Base-by-base conservation (phyloP, 30 jellyfish, hydroid and myxozoan genomes). In the Pelagia noctiluca region DNA sequence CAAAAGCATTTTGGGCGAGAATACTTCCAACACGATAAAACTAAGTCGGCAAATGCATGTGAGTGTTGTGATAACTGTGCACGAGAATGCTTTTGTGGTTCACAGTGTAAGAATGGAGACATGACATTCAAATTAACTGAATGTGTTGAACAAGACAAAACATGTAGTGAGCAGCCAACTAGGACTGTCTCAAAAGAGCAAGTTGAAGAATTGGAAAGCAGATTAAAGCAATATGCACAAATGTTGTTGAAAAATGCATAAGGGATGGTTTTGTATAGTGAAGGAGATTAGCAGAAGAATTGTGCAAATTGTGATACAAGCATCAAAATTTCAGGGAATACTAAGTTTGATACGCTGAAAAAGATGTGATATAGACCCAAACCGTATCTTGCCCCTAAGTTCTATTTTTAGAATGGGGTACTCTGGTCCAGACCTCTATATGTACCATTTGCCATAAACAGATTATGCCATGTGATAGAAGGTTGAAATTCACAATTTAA, bases 31-130 rank as follows among this genome's bases (percentile, higher is more conserved):
- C 35, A 63, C 19, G 75, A 63, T 22, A 63, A 63, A 63, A 34
- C 75, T 63, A 24, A 63, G 49, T 63, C 75, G 23, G 31, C 75
- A 63, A 63, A 63, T 23, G 23, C 75, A 63, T 63, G 75, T 63
- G 37, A 26, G 28, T 63, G 75, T 18, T 63, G 75, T 63, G 36
- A 63, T 63, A 63, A 63, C 75, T 63, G 75, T 63, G 75, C 75
- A 23, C 49, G 31, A 38, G 75, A 21, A 63, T 63, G 75, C 49
- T 63, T 34, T 1, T 63, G 75, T 63, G 75, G 75, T 19, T 63
- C 49, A 63, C 75, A 63, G 35, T 63, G 75, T 63, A 42, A 42
- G 57, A 42, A 42, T 5, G 57, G 57, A 42, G 57, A 42, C 57
- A 42, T 42, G 57, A 42, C 57, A 42, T 42, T 42, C 57, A 42